Percentiles rank a stretch among this genome's conserved stretches.
Evolutionary conservation across 92 coral and sea anemone species (phyloP).

Genomic region (Epizoanthus fatuus): DNA sequence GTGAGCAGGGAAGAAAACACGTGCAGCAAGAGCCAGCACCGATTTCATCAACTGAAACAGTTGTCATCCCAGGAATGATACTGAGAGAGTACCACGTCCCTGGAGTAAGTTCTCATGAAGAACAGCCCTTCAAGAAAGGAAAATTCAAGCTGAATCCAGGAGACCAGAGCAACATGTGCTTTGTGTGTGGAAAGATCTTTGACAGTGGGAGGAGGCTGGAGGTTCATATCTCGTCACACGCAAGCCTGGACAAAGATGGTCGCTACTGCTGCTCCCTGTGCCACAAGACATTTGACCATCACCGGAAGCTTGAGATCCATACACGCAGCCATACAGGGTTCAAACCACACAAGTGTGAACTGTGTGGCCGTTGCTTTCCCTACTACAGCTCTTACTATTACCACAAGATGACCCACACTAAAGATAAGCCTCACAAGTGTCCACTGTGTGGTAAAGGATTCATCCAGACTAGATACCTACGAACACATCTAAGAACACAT

Average conservation of each 20-base stretch:
- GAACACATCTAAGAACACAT: constrained; percentile 85
- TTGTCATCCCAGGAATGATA: constrained; percentile 24
- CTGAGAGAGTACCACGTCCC: constrained; percentile 30
- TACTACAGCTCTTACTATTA: constrained; percentile 94
- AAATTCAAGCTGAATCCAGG: constrained; percentile 35
- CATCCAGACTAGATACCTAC: constrained; percentile 88
- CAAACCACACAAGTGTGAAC: constrained; percentile 93
- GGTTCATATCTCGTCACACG: constrained; percentile 90
- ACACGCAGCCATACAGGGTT: constrained; percentile 94
- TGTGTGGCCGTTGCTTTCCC: constrained; percentile 92
- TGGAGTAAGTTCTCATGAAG: constrained; percentile 35
- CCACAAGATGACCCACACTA: constrained; percentile 97
- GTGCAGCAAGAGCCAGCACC: not conserved
- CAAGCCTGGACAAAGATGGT: constrained; percentile 86
- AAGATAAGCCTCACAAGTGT: constrained; percentile 93
- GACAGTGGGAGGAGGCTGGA: constrained; percentile 86
- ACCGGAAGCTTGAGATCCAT: constrained; percentile 90
- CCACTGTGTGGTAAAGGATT: constrained; percentile 93
- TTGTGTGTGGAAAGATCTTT: constrained; percentile 85
- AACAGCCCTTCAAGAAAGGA: constrained; percentile 43
- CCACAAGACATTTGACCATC: constrained; percentile 87
- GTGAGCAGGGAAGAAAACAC: not conserved
- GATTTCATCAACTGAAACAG: constrained; percentile 10
- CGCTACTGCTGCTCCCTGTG: constrained; percentile 91
- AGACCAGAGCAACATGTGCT: constrained; percentile 78